Evolutionary conservation across 2,888 invertebrate genomes (phyloP), one percentile per base, ranked within the genome.

Genomic region (Tenodera sinensis): DNA sequence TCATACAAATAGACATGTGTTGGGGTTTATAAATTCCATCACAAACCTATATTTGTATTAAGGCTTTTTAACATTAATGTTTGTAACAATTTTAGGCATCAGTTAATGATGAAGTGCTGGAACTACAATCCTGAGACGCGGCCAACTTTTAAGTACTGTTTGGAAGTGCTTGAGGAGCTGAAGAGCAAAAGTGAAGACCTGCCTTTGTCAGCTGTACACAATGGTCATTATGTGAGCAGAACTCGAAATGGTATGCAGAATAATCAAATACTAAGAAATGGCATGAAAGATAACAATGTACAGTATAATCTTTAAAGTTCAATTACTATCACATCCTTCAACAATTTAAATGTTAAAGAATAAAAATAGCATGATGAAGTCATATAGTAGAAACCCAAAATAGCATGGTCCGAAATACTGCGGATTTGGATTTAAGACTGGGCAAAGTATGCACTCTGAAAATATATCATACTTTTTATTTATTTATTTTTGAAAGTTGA

Each of bases 101-200:
- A 96, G 91, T 93, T 99, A 89, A 98, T 99, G 95, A 94, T 97
- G 90, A 95, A 96, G 92, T 99, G 99, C 93, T 99, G 99, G 99
- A 96, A 96, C 92, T 97, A 96, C 92, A 95, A 95, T 85, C 96
- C 97, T 0, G 97, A 97, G 90, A 95, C 96, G 91, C 95, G 99
- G 89, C 99, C 99, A 2, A 97, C 97, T 87, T 99, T 99, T 93
- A 96, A 96, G 91, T 95, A 96, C 91, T 98, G 98, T 92, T 94
- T 97, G 84, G 96, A 96, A 91, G 94, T 95, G 85, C 93, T 97
- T 90, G 94, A 95, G 91, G 91, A 91, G 25, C 90, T 93, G 28
- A 92, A 93, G 85, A 88, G 88, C 85, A 91, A 91, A 34, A 93
- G 92, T 12, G 91, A 93, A 15, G 91, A 93, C 81, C 92, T 92